Conservation (phyloP, 2,113 vertebrate species). For the Xenus cinereus region DNA sequence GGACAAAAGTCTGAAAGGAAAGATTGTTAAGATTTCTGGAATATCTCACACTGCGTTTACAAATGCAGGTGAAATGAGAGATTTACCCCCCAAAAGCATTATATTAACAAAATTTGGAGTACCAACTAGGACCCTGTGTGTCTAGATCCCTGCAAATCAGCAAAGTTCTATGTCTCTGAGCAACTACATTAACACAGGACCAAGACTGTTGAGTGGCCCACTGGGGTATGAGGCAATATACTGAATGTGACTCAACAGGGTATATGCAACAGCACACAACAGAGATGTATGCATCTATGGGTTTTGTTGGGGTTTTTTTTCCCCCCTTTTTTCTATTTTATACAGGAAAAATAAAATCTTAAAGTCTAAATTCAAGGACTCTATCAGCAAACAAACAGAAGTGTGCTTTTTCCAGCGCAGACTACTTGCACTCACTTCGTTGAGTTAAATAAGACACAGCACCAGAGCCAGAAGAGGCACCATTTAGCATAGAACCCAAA, state of each 20-base stretch:
- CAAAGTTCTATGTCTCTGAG: neutral
- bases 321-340: neutral
- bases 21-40: neutral
- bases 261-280: neutral
- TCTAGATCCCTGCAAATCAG: neutral
- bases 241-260: neutral
- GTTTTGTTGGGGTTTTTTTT: accelerated
- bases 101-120: neutral
- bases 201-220: neutral
- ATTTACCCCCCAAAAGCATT: neutral
- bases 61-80: neutral
- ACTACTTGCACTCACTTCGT: neutral
- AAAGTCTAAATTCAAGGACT: neutral
- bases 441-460: neutral
- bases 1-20: conserved; percentile 88
- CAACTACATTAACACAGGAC: neutral
- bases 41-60: neutral
- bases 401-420: neutral
- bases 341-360: neutral
- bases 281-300: neutral
- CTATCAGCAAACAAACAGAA: neutral
- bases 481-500: neutral
- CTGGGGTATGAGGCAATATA: neutral
- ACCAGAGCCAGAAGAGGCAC: neutral
- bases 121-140: neutral